These are phyloP conservation scores for Ctena decussata DNA, from an alignment of 2,888 invertebrate species.

Conservation along the genomic window DNA sequence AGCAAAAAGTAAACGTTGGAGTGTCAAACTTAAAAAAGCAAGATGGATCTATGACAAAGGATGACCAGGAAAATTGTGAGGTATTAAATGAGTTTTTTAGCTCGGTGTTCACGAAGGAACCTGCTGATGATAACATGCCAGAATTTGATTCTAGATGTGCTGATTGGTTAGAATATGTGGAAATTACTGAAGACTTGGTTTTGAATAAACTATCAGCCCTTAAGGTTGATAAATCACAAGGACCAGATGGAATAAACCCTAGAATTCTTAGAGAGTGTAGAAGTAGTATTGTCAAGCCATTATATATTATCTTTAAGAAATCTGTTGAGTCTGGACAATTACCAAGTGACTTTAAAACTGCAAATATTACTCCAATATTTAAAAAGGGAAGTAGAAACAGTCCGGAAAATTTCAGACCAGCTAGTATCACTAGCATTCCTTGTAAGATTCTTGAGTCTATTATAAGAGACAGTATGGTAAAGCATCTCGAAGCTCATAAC, in stretches of 20 bases:
- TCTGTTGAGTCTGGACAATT: background rate
- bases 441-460: background rate
- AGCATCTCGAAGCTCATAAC: background rate
- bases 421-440: background rate
- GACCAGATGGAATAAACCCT: background rate
- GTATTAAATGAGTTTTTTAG: background rate
- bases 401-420: background rate
- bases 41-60: no score
- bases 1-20: no score
- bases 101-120: background rate
- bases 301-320: constrained; percentile 8
- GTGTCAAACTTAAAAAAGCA: no score
- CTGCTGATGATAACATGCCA: background rate
- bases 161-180: background rate
- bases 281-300: background rate
- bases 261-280: background rate
- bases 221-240: background rate
- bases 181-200: background rate
- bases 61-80: background rate
- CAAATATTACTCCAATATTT: background rate
- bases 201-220: background rate
- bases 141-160: background rate
- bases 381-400: background rate
- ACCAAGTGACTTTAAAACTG: background rate
- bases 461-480: background rate